These are phyloP conservation scores for Mesoclemmys tuberculata DNA, from an alignment of 2,113 vertebrate species.

Conservation along the genomic window DNA sequence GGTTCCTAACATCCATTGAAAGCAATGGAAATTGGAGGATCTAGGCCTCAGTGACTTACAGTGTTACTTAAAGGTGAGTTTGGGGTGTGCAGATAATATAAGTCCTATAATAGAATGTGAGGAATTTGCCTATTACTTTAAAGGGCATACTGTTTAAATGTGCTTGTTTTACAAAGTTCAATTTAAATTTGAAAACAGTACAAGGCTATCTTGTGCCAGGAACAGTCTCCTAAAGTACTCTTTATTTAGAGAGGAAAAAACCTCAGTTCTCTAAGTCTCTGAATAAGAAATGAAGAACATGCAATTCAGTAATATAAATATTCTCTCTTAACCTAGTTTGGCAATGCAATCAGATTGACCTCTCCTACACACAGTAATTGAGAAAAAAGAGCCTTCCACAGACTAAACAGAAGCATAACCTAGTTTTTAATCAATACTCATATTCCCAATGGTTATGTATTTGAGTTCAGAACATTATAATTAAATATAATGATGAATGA, in stretches of 20 bases:
- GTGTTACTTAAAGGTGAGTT: neutral
- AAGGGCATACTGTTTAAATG: neutral
- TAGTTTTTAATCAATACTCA: constrained; percentile 74
- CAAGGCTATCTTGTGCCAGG: neutral
- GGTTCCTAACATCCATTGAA: neutral
- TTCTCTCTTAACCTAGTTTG: constrained; percentile 53
- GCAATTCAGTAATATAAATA: constrained; percentile 42
- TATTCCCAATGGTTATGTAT: constrained; percentile 59
- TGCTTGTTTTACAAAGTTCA: neutral
- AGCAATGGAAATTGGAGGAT: neutral
- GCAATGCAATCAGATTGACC: constrained; percentile 39
- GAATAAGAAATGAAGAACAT: constrained; percentile 15
- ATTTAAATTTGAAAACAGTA: constrained; percentile 1
- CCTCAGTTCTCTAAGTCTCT: neutral
- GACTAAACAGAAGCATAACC: constrained; percentile 56
- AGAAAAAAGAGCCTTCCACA: constrained; percentile 16
- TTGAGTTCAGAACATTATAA: constrained; percentile 65
- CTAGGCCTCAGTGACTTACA: neutral
- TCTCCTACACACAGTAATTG: constrained; percentile 43
- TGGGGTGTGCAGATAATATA: neutral
- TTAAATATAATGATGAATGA: constrained; percentile 60
- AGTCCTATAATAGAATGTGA: neutral
- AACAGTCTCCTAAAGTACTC: neutral
- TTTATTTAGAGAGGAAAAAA: constrained; percentile 11
- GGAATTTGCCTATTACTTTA: neutral